Evolutionary conservation across 2,113 vertebrate genomes (phyloP), one percentile per base, ranked within the genome.

Genomic region (Colossoma macropomum): DNA sequence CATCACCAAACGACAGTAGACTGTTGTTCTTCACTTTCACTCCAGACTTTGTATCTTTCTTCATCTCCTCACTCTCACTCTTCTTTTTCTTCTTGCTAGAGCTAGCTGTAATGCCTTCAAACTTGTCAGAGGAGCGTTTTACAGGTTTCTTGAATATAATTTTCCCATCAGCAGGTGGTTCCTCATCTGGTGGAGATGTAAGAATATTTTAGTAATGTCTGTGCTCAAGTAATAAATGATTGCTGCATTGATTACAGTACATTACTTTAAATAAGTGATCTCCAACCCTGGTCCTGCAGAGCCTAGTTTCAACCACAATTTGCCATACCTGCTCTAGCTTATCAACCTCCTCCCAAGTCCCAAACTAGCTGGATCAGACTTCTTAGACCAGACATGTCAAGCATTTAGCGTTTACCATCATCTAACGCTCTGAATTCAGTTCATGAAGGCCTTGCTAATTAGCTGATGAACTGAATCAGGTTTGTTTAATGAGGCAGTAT

Each of bases 11-110:
- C 1, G 97, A 99, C 81, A 99, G 95, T 30, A 99, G 96, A 84
- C 96, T 98, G 86, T 91, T 97, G 68, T 99, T 99, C 90, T 96
- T 98, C 0, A 99, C 88, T 92, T 96, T 96, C 81, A 96, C 97
- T 25, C 90, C 91, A 88, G 92, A 87, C 86, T 86, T 95, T 73
- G 91, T 92, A 85, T 91, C 75, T 59, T 88, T 80, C 19, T 84
- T 73, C 73, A 87, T 91, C 68, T 94, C 93, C 30, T 79, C 88
- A 71, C 93, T 90, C 19, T 86, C 70, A 79, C 89, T 90, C 63
- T 90, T 91, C 86, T 92, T 95, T 88, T 95, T 95, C 88, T 95
- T 98, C 88, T 97, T 99, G 93, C 94, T 97, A 88, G 97, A 98
- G 86, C 93, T 97, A 78, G 95, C 94, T 6, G 95, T 96, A 90